A percentile compares a stretch with the other conserved stretches of the same genome.
phyloP scores from a whole-genome alignment of 2,797 vertebrate species.

The Falco rusticolus region DNA sequence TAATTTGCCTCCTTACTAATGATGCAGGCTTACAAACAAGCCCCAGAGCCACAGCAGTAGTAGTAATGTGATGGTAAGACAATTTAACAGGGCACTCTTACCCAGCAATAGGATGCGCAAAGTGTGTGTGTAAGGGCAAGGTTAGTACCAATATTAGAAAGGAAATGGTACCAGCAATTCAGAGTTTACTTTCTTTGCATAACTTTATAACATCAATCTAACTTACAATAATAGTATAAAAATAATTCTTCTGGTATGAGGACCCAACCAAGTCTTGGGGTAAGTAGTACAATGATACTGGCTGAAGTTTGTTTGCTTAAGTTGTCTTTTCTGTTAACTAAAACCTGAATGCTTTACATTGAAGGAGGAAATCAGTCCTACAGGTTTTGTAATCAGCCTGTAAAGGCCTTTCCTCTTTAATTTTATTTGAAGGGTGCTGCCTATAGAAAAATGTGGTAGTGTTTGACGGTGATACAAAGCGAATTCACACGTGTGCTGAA shows the following conservation, averaged over 20 bases:
- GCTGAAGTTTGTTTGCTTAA: background rate
- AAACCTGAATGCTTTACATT: background rate
- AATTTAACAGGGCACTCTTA: background rate
- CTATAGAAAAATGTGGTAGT: background rate
- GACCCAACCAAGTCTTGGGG: background rate
- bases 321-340: background rate
- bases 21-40: background rate
- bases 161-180: background rate
- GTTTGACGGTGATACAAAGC: background rate
- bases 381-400: background rate
- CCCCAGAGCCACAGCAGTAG: background rate
- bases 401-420: background rate
- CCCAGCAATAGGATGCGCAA: background rate
- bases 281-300: background rate
- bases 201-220: background rate
- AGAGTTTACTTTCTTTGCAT: background rate
- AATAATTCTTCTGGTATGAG: background rate
- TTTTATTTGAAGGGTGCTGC: background rate
- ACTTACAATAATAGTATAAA: background rate
- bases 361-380: background rate
- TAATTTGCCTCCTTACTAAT: background rate
- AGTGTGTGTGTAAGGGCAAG: background rate
- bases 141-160: background rate
- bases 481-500: background rate
- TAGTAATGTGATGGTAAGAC: background rate